Conservation (phyloP, 2,113 vertebrate genomes). For the Origma solitaria region DNA sequence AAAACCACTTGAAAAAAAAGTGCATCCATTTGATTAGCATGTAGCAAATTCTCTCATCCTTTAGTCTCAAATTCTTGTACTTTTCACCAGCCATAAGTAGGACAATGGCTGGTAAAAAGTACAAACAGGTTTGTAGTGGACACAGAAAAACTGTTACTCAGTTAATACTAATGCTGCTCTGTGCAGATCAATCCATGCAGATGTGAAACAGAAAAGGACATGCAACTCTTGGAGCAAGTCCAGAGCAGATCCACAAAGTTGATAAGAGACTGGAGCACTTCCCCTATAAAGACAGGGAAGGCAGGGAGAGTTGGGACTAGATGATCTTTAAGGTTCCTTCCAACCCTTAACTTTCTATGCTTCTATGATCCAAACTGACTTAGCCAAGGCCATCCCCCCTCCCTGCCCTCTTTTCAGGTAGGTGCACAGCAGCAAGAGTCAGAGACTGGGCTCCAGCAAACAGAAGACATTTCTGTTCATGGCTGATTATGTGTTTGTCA, state of each 20-base stretch:
- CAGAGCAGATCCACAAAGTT: not conserved
- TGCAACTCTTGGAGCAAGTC: not conserved
- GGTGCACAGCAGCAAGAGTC: not conserved
- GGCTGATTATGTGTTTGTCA: constrained; percentile 26
- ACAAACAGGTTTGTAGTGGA: not conserved
- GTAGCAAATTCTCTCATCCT: not conserved
- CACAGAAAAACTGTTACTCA: not conserved
- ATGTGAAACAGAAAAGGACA: not conserved
- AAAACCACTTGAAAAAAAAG: not conserved
- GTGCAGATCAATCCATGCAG: accelerated
- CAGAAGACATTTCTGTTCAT: constrained; percentile 6
- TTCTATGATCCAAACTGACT: not conserved
- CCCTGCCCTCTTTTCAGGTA: not conserved
- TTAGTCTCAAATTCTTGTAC: not conserved
- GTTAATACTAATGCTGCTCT: accelerated
- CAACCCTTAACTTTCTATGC: not conserved
- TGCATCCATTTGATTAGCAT: not conserved
- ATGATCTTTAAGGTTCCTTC: not conserved
- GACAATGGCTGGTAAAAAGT: too few relatives aligned
- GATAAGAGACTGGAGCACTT: not conserved
- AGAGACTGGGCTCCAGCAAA: not conserved
- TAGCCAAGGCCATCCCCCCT: not conserved
- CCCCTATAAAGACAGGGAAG: not conserved
- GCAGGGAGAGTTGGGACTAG: not conserved
- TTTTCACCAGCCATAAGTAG: not conserved